Evolutionary conservation across 2,113 vertebrate genomes (phyloP).

Genomic region (Holacanthus passer): DNA sequence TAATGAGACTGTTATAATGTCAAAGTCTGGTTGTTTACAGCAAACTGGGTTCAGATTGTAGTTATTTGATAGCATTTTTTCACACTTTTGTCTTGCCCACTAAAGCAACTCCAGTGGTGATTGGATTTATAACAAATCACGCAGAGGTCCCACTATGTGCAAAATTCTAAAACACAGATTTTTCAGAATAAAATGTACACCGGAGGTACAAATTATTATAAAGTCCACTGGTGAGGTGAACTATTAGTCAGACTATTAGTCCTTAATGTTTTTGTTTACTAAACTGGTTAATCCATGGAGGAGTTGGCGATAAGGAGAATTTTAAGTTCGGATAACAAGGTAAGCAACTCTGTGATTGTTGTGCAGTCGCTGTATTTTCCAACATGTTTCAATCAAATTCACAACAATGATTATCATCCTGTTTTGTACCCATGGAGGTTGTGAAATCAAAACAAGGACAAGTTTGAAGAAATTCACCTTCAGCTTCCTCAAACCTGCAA

Average conservation of each 20-base stretch:
- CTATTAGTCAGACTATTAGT: neutral
- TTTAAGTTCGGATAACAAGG: neutral
- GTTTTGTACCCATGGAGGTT: neutral
- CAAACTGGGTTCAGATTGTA: neutral
- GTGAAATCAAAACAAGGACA: neutral
- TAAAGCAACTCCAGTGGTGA: neutral
- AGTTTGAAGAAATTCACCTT: neutral
- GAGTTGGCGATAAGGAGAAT: neutral
- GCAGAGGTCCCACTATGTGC: neutral
- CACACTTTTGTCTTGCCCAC: too few relatives aligned
- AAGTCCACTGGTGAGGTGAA: neutral
- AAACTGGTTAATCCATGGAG: neutral
- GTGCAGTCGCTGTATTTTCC: neutral
- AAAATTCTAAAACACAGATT: too few relatives aligned
- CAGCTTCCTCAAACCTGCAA: neutral
- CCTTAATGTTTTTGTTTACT: neutral
- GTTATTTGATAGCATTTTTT: neutral
- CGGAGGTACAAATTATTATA: neutral
- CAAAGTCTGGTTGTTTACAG: neutral
- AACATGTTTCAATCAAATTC: neutral
- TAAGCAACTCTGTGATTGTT: neutral
- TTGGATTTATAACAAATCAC: neutral
- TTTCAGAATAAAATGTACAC: neutral
- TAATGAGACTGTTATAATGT: neutral
- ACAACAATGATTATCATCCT: neutral